Percentiles rank a stretch among this genome's conserved stretches.
Evolutionary conservation across 2,888 invertebrate genomes (phyloP).

Genomic region (Leptinotarsa peninsularis): DNA sequence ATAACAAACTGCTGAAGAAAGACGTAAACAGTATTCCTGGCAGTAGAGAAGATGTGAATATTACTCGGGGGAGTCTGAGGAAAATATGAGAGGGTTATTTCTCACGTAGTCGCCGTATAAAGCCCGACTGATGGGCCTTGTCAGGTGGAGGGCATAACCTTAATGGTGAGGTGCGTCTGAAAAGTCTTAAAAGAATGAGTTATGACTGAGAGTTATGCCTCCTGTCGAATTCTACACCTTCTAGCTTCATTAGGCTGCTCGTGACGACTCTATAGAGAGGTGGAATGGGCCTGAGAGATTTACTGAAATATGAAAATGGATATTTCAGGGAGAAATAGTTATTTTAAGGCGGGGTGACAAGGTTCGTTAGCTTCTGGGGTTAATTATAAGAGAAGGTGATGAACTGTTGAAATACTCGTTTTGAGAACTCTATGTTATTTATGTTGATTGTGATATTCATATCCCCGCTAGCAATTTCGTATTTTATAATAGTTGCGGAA

Average conservation of each 20-base stretch:
- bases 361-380: not conserved
- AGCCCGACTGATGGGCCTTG: slow-evolving; percentile 60
- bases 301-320: slow-evolving; percentile 47
- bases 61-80: slow-evolving; percentile 61
- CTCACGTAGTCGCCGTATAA: slow-evolving; percentile 61
- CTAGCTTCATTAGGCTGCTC: slow-evolving; percentile 37
- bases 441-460: too few relatives aligned
- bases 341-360: not conserved
- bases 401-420: not conserved
- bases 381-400: slow-evolving; percentile 8
- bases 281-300: slow-evolving; percentile 36
- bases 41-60: slow-evolving; percentile 61
- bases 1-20: slow-evolving; percentile 60
- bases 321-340: slow-evolving; percentile 28
- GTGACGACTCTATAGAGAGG: slow-evolving; percentile 40
- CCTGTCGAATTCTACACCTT: slow-evolving; percentile 40
- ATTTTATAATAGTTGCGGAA: too few relatives aligned
- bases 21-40: slow-evolving; percentile 59
- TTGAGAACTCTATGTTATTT: not conserved
- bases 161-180: slow-evolving; percentile 54
- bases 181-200: slow-evolving; percentile 45
- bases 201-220: slow-evolving; percentile 36
- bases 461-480: too few relatives aligned
- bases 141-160: slow-evolving; percentile 60
- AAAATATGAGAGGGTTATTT: slow-evolving; percentile 63